Percentiles rank a stretch among this genome's conserved stretches.
Conservation (phyloP, 2,888 invertebrate species). For the Pinctada fucata region DNA sequence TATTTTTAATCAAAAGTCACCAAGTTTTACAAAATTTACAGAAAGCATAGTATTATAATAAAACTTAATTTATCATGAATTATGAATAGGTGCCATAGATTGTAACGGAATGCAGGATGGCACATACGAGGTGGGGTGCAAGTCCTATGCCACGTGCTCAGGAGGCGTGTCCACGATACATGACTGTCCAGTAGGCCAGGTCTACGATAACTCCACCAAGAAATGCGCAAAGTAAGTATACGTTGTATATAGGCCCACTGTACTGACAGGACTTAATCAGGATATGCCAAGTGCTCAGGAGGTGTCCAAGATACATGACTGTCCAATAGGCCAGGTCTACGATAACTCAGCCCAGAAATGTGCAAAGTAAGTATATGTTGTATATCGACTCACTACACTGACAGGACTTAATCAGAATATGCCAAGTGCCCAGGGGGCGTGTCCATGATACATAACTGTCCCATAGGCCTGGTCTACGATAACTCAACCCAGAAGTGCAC, state of each 20-base stretch:
- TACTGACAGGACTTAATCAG: no score
- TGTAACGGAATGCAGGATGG: constrained; percentile 57
- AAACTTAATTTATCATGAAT: no score
- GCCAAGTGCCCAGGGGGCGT: constrained; percentile 49
- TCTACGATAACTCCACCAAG: constrained; percentile 51
- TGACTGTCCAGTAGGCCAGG: constrained; percentile 52
- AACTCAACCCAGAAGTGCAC: constrained; percentile 47
- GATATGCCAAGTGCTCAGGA: constrained; percentile 51
- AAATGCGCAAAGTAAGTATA: constrained; percentile 57
- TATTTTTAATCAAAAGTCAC: no score
- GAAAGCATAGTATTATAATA: no score
- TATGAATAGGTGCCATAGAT: constrained; percentile 43
- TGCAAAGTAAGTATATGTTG: constrained; percentile 50
- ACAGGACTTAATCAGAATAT: constrained; percentile 25
- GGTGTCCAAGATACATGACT: constrained; percentile 53
- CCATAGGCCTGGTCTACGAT: constrained; percentile 52
- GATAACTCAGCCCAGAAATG: constrained; percentile 51
- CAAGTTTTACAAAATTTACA: no score
- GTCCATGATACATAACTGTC: constrained; percentile 52
- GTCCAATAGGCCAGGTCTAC: constrained; percentile 51
- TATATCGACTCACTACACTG: background rate
- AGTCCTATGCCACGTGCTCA: constrained; percentile 55
- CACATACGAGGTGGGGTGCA: constrained; percentile 57
- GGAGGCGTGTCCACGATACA: constrained; percentile 45
- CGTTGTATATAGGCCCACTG: background rate